Evolutionary conservation across 2,797 vertebrate species (phyloP).

Genomic region (Vultur gryphus): DNA sequence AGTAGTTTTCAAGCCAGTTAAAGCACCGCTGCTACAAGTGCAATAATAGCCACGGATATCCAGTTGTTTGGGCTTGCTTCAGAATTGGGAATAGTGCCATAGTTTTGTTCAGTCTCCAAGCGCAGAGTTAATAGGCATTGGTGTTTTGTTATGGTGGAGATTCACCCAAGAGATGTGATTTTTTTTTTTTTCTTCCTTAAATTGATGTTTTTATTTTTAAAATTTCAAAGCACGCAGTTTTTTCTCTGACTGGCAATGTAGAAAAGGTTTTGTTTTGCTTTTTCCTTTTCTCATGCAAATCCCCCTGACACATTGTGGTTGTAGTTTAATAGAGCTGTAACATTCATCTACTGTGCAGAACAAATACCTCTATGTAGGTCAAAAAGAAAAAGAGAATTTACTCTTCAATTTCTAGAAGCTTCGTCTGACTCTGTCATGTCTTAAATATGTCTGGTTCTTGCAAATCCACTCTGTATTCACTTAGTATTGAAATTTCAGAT

Average conservation of each 20-base stretch:
- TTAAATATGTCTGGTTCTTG: not conserved
- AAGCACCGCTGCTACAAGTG: not conserved
- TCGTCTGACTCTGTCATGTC: not conserved
- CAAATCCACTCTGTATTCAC: not conserved
- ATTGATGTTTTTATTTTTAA: not conserved
- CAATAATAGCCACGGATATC: not conserved
- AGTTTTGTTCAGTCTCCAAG: not conserved
- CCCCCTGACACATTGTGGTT: not conserved
- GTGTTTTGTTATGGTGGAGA: not conserved
- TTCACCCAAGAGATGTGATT: not conserved
- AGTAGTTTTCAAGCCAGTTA: not conserved
- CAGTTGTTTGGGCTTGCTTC: not conserved
- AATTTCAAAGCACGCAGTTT: not conserved
- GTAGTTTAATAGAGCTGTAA: not conserved
- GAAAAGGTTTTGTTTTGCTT: not conserved
- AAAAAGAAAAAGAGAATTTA: not conserved
- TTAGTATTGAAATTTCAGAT: not conserved
- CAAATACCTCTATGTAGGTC: not conserved
- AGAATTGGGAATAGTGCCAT: not conserved
- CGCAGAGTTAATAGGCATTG: not conserved
- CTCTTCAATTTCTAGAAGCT: not conserved
- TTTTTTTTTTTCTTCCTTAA: not conserved
- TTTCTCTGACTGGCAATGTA: not conserved
- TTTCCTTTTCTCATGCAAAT: not conserved
- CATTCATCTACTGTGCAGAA: not conserved